A percentile compares a stretch with the other conserved stretches of the same genome.
Evolutionary conservation across 1,140 invertebrate species (phyloP).

Genomic region (Phymastichus coffea): DNA sequence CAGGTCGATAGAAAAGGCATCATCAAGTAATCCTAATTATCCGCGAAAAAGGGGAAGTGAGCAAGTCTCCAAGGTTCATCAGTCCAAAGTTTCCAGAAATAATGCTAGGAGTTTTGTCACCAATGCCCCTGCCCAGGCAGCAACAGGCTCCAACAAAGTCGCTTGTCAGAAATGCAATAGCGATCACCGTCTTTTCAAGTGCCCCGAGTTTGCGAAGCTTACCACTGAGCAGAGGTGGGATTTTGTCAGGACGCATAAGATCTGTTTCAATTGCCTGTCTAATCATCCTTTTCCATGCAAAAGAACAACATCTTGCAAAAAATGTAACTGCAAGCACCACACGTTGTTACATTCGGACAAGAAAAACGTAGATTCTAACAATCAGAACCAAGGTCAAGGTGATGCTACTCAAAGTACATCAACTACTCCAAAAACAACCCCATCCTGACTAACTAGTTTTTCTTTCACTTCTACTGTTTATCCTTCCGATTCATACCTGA

Average conservation of each 20-base stretch:
- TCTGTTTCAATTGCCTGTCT: neutral
- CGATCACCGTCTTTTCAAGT: neutral
- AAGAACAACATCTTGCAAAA: neutral
- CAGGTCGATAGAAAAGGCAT: neutral
- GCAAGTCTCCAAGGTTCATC: neutral
- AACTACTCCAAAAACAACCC: too few relatives aligned
- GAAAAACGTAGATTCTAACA: neutral
- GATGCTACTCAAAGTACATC: too few relatives aligned
- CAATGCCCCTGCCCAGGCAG: too few relatives aligned
- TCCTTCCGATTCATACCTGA: too few relatives aligned
- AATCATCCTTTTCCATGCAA: neutral
- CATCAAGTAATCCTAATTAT: neutral
- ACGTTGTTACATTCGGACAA: neutral
- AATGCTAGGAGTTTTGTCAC: neutral
- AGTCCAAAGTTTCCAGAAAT: neutral
- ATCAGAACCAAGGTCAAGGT: too few relatives aligned
- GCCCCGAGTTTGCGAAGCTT: neutral
- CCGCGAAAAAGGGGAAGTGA: neutral
- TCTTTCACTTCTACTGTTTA: too few relatives aligned
- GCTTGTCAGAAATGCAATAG: neutral
- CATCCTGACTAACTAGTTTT: too few relatives aligned
- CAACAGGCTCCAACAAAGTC: neutral
- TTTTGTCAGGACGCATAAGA: neutral
- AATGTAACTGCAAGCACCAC: neutral
- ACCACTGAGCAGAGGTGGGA: neutral